Base-by-base conservation (phyloP, 2,113 vertebrate genomes). In the Neolamprologus fasciatus region DNA sequence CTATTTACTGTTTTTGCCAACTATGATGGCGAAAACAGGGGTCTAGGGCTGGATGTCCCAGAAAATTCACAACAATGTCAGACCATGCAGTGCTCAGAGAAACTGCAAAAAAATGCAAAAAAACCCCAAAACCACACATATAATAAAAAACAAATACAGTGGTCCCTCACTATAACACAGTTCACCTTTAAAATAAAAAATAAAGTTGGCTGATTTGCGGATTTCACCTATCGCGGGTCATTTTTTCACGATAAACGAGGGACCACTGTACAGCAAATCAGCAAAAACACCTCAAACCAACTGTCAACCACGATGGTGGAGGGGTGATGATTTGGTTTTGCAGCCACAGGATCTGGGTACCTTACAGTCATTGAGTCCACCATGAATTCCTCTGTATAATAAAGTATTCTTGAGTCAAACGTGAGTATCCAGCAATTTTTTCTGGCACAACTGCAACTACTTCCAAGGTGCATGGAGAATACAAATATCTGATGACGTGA, bases 121-220 rank as follows among this genome's bases (percentile, higher is more conserved):
- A 58, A 3, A 0, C 0, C 17, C 28, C 28, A 33, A 61, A 61
- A 63, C 28, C 28, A 63, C 58, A 33, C 28, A 33, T 61, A 19
- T 63, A 63, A 63, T 19, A 63, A 33, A 33, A 63, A 63, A 33
- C 16, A 63, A 63, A 63, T 33, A 33, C 28, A 33, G 28, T 63
- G 9, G 28, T 33, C 57, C 57, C 57, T 61, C 2, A 0, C 57
- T 61, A 61, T 61, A 61, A 33, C 28, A 61, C 16, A 6, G 28
- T 63, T 63, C 58, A 63, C 58, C 58, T 63, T 33, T 33, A 61
- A 61, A 11, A 33, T 33, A 63, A 33, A 33, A 63, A 63, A 33
- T 19, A 63, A 33, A 63, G 9, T 63, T 33, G 58, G 58, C 28
- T 63, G 28, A 19, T 63, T 63, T 33, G 28, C 5, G 9, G 57